Evolutionary conservation across 2,113 vertebrate genomes (phyloP), one percentile per base, ranked within the genome.

Genomic region (Phaethornis superciliosus): DNA sequence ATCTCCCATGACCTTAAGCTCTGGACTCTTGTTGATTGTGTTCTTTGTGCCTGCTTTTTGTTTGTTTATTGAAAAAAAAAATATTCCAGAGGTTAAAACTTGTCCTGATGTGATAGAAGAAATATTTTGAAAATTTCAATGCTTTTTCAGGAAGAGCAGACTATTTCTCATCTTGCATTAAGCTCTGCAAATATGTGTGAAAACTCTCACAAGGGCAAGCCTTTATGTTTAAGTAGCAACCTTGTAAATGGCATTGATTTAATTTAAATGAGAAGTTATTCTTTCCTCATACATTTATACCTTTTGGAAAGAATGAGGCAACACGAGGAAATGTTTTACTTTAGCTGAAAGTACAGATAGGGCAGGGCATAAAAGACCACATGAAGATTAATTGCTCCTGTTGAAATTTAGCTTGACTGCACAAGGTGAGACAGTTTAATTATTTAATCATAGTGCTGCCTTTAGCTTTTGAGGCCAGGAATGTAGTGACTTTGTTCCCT

Each of bases 361-460:
- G 92, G 51, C 78, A 95, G 90, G 81, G 76, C 90, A 77, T 94
- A 93, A 96, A 97, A 97, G 85, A 95, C 86, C 54, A 56, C 22
- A 54, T 70, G 94, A 96, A 97, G 96, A 97, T 97, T 94, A 97
- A 96, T 98, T 95, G 80, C 81, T 92, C 56, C 84, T 69, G 8
- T 93, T 96, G 97, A 97, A 96, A 96, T 96, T 94, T 77, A 93
- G 91, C 89, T 95, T 96, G 96, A 87, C 94, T 93, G 92, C 85
- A 88, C 74, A 96, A 97, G 94, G 90, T 96, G 96, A 98, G 96
- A 94, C 94, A 82, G 95, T 97, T 97, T 96, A 97, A 92, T 97
- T 96, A 96, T 96, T 94, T 96, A 94, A 97, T 96, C 90, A 92
- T 33, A 71, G 60, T 49, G 67, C 85, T 62, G 35, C 79, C 91